A percentile compares a stretch with the other conserved stretches of the same genome.
phyloP scores from a whole-genome alignment of 2,888 invertebrate species.

The Erannis defoliaria region DNA sequence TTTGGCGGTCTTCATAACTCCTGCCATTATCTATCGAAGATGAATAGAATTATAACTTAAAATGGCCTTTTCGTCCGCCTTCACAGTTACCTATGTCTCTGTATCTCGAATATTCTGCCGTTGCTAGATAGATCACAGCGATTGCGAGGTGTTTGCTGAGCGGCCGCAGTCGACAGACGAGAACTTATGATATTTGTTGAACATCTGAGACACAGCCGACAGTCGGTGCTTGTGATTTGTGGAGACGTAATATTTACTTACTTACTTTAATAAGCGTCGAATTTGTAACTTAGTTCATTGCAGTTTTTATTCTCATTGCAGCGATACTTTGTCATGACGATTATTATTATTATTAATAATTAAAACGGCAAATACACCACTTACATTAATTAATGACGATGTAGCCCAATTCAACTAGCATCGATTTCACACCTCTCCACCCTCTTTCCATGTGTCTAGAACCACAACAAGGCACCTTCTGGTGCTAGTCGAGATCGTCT shows the following conservation, averaged over 20 bases:
- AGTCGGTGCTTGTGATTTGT: conserved; percentile 12
- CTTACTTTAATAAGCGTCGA: background rate
- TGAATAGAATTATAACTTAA: no score
- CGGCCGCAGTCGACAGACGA: conserved; percentile 53
- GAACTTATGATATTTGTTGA: conserved; percentile 75
- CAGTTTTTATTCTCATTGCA: background rate
- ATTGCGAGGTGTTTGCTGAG: conserved; percentile 64
- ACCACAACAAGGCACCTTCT: no score
- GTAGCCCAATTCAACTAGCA: no score
- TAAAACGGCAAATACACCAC: no score
- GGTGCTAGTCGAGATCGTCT: no score
- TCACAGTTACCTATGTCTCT: background rate
- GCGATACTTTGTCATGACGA: no score
- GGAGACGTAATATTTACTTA: background rate
- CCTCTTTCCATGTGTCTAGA: no score
- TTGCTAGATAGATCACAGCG: conserved; percentile 62
- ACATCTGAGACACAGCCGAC: conserved; percentile 40
- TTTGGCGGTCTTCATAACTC: no score
- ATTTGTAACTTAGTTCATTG: background rate
- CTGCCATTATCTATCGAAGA: no score
- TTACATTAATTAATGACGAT: no score
- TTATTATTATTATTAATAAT: no score
- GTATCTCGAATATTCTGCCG: conserved; percentile 1
- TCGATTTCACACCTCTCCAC: no score
- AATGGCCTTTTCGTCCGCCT: background rate